A percentile compares a stretch with the other conserved stretches of the same genome.
Conservation (phyloP, 2,797 vertebrate genomes). For the Merluccius polli region DNA sequence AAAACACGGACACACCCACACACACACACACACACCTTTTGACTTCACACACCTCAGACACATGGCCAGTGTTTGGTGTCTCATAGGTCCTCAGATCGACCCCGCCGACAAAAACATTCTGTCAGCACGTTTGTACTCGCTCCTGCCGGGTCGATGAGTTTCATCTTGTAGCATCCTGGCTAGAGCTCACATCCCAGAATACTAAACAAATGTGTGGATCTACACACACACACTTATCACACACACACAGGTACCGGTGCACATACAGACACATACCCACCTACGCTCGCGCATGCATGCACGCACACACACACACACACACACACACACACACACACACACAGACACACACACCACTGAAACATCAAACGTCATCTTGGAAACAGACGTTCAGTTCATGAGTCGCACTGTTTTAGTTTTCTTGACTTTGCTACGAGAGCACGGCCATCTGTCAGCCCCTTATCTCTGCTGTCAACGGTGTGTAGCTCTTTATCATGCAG, state of each 20-base stretch:
- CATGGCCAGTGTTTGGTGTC: not conserved
- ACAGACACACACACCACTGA: slow-evolving; percentile 51
- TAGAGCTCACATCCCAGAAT: slow-evolving; percentile 13
- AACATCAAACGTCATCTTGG: slow-evolving; percentile 20
- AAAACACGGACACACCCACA: no score
- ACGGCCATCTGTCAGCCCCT: slow-evolving; percentile 71
- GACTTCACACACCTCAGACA: no score
- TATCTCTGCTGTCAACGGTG: slow-evolving; percentile 69
- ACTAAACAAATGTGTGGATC: slow-evolving; percentile 5
- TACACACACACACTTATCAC: slow-evolving; percentile 23
- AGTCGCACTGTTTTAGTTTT: slow-evolving; percentile 51
- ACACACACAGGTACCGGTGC: slow-evolving; percentile 51
- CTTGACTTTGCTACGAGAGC: slow-evolving; percentile 71
- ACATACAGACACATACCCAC: slow-evolving; percentile 18
- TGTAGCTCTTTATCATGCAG: slow-evolving; percentile 77
- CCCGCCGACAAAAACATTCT: slow-evolving; percentile 11
- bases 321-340: slow-evolving; percentile 43
- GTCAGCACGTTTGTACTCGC: slow-evolving; percentile 18
- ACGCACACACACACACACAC: not conserved
- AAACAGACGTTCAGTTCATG: slow-evolving; percentile 51
- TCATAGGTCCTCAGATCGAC: slow-evolving; percentile 4
- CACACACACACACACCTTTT: no score
- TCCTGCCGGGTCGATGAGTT: slow-evolving; percentile 2
- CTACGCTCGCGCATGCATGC: slow-evolving; percentile 8
- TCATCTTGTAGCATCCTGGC: slow-evolving; percentile 18